Conservation (phyloP, 2,888 invertebrate species). For the Prenolepis imparis region DNA sequence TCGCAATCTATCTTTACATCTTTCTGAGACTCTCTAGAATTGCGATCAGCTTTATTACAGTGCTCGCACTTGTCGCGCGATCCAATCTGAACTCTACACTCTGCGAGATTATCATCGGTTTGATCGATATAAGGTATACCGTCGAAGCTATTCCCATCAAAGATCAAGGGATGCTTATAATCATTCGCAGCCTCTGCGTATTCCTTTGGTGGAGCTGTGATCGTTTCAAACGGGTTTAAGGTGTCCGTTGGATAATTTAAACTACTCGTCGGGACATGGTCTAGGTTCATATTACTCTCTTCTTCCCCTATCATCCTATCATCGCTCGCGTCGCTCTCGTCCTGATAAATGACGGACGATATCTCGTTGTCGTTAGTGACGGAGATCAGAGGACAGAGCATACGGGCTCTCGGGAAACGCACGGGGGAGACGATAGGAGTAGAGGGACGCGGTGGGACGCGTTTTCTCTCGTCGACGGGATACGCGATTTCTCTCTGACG, state of each 20-base stretch:
- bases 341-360: conserved; percentile 39
- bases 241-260: not conserved
- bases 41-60: conserved; percentile 19
- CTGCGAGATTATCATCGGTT: conserved; percentile 56
- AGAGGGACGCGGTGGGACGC: conserved; percentile 26
- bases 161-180: not conserved
- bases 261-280: not conserved
- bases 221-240: conserved; percentile 23
- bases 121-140: conserved; percentile 80
- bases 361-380: conserved; percentile 38
- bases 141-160: conserved; percentile 54
- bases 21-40: not conserved
- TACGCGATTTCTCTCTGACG: conserved; percentile 7
- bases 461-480: conserved; percentile 10
- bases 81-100: not conserved
- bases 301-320: conserved; percentile 43
- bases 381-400: conserved; percentile 42
- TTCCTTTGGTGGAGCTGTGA: conserved; percentile 21
- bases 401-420: conserved; percentile 4
- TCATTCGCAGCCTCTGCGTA: conserved; percentile 15
- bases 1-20: not conserved
- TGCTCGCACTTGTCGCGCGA: not conserved
- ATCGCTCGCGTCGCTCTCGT: conserved; percentile 62
- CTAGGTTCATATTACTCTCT: not conserved
- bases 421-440: conserved; percentile 33